Percentiles rank a stretch among this genome's conserved stretches.
Evolutionary conservation across 2,888 invertebrate genomes (phyloP).

Genomic region (Rotaria sp.): DNA sequence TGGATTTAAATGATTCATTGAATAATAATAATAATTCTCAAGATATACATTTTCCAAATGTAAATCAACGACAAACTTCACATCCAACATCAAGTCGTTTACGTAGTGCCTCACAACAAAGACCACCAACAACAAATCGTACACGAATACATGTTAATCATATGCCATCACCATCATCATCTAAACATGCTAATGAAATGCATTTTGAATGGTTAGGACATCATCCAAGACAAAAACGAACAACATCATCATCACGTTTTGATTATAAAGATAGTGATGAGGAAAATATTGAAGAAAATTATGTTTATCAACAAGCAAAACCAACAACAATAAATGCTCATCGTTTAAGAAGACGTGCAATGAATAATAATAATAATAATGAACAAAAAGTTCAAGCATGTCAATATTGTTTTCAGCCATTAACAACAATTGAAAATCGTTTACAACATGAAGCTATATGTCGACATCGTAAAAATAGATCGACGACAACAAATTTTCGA

Average conservation of each 20-base stretch:
- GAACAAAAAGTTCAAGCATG: background rate
- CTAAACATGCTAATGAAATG: background rate
- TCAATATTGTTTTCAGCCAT: constrained; percentile 1
- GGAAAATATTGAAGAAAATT: background rate
- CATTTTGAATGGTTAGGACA: constrained; percentile 20
- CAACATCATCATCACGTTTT: background rate
- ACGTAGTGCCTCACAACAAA: background rate
- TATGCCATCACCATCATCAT: background rate
- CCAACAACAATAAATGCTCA: background rate
- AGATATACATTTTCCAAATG: background rate
- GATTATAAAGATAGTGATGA: constrained; percentile 1
- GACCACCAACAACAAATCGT: background rate
- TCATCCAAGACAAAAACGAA: background rate
- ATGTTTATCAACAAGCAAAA: background rate
- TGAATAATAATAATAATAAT: background rate
- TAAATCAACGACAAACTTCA: background rate
- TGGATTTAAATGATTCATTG: background rate
- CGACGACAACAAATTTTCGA: background rate
- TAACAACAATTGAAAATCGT: background rate
- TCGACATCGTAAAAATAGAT: background rate
- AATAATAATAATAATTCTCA: background rate
- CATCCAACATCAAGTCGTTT: background rate
- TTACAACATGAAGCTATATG: background rate
- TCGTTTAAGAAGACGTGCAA: background rate
- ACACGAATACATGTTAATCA: constrained; percentile 20